Percentiles rank a stretch among this genome's conserved stretches.
phyloP scores from a whole-genome alignment of 2,888 invertebrate genomes.

The Lithodes maja region DNA sequence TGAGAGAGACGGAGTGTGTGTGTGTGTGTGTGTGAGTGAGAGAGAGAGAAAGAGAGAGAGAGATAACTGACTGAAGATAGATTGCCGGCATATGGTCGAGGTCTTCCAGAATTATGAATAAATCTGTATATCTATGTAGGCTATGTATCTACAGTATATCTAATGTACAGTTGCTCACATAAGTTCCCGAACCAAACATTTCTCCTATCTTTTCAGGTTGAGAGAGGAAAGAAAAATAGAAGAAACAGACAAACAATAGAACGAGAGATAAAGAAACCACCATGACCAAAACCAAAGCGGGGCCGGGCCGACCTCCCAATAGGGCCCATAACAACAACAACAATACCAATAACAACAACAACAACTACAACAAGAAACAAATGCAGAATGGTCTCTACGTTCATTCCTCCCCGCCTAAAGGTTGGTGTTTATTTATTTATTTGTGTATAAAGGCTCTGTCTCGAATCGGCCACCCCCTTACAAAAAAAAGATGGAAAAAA shows the following conservation, averaged over 20 bases:
- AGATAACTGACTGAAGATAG: no score
- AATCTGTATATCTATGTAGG: neutral
- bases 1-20: no score
- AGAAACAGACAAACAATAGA: no score
- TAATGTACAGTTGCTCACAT: no score
- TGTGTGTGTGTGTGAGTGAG: no score
- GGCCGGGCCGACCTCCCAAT: neutral
- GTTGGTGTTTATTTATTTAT: slow-evolving; percentile 1
- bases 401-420: slow-evolving; percentile 59
- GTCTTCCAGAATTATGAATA: neutral
- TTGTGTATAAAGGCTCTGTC: no score
- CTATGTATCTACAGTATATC: neutral
- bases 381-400: slow-evolving; percentile 59
- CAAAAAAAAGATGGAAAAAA: no score
- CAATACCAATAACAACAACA: slow-evolving; percentile 45
- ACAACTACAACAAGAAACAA: slow-evolving; percentile 45
- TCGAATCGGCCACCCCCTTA: no score
- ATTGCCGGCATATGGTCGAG: no score
- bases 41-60: no score
- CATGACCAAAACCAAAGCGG: slow-evolving; percentile 47
- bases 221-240: neutral
- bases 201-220: slow-evolving; percentile 2
- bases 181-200: no score
- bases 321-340: neutral
- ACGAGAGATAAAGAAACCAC: neutral